Base-by-base conservation (phyloP, 2,888 invertebrate species). In the Sympetrum striolatum region DNA sequence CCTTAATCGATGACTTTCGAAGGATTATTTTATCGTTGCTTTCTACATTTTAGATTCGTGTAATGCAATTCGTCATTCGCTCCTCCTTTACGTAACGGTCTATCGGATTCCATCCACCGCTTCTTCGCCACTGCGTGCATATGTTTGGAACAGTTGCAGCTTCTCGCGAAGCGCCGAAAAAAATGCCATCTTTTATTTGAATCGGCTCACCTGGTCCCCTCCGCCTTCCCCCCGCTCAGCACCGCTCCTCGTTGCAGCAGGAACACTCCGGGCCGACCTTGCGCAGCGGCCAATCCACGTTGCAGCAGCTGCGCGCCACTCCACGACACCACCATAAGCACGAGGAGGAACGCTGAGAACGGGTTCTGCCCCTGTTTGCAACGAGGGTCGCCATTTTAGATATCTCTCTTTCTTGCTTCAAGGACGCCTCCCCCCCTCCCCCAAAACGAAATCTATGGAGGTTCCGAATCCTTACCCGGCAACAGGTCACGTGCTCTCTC, bases 301-400 rank as follows among this genome's bases (percentile, higher is more conserved):
- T 81, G 81, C 82, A 37, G 86, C 86, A n/a, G 60, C 86, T 86
- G 86, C 53, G 37, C 86, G 86, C 18, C n/a, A 18, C 35, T n/a
- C 60, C 31, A 58, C 82, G 48, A 48, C 86, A 82, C 82, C 82
- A 82, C 82, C 82, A 58, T 58, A 35, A 82, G 82, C 53, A 82
- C 82, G 82, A 35, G 58, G 60, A 86, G 86, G 86, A 60, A 22
- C 58, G 39, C 22, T 37, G 22, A 60, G 86, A 86, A 86, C 86
- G 86, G 86, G 86, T 86, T 86, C 86, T 86, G 86, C 82, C 82
- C 82, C 82, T 82, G 82, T 44, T 82, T 58, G 58, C 82, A 82
- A 82, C 81, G 81, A 58, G 82, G 82, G 58, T 82, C 82, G 82
- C 82, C 82, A 82, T 82, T 82, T 82, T 82, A 80, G 37, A 80